Conservation (phyloP, 2,888 invertebrate species). For the Metacarcinus magister region DNA sequence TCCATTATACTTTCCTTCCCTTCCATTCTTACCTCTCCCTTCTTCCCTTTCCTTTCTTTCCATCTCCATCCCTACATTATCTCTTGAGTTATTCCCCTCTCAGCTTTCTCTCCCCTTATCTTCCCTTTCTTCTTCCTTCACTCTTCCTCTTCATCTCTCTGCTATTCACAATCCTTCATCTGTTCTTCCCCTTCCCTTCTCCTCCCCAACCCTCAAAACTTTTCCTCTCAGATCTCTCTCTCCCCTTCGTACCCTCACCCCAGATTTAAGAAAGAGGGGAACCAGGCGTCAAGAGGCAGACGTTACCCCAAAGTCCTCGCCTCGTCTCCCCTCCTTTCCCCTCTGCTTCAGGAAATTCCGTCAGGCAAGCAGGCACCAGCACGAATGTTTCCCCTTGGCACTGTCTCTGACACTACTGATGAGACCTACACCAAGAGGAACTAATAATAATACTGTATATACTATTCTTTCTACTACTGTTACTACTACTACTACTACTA, state of each 20-base stretch:
- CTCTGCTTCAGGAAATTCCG: conserved; percentile 21
- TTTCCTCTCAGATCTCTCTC: not conserved
- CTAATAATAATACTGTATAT: not conserved
- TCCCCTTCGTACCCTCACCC: not conserved
- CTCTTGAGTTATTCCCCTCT: not conserved
- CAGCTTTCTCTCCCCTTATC: not conserved
- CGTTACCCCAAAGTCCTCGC: not conserved
- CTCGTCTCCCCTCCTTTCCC: not conserved
- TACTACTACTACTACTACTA: conserved; percentile 13
- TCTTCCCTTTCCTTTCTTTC: not conserved
- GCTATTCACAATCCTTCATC: not conserved
- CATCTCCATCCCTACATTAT: not conserved
- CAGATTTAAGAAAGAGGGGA: not conserved
- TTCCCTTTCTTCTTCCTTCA: not conserved
- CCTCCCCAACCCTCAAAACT: not conserved
- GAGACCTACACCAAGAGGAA: not conserved
- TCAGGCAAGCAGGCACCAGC: not conserved
- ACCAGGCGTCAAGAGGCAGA: not conserved
- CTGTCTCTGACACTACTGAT: not conserved
- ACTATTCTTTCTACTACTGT: not conserved
- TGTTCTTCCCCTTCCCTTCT: not conserved
- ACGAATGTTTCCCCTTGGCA: not conserved
- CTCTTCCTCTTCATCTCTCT: not conserved
- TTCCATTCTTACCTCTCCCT: not conserved
- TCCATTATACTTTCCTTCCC: not conserved